Base-by-base conservation (phyloP, 1,140 invertebrate genomes). In the Pogonognathellus flavescens region DNA sequence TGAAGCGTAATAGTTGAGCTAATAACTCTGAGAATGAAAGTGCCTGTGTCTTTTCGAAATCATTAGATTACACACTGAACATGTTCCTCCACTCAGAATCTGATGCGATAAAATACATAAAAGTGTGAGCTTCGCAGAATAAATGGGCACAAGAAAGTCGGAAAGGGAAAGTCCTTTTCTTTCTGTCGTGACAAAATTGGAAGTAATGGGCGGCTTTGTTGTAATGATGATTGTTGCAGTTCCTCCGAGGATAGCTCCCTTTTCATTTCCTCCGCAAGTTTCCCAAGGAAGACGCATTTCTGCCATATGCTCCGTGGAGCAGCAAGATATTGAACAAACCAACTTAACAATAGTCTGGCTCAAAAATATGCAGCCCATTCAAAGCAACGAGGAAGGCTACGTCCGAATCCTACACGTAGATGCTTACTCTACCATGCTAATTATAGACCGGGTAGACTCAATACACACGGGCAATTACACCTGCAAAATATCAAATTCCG, bases 221-320 rank as follows among this genome's bases (percentile, higher is more conserved):
- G 81, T 82, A 60, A 60, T 82, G 81, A 60, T 82, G 81, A 82
- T 49, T 82, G 55, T 93, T 92, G 90, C 91, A 93, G 93, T 93
- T 88, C 93, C 93, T 84, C 93, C 93, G 85, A 91, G 91, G 90
- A 93, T 93, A 88, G 91, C 92, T 90, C 91, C 92, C 83, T 93
- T 93, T 91, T 92, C 90, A 89, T 93, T 93, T 89, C 92, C 93
- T n/a, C 59, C 59, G 5, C 92, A 93, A 89, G 91, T 93, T 86
- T 91, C 92, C 86, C 91, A 92, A 87, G 92, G 93, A 10, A 90
- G 91, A 49, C 89, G 92, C 83, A 91, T 92, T 16, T 91, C 92
- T 88, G 92, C 94, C 55, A 93, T 93, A 18, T 95, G 94, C 90
- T 93, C 92, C 6, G 93, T 95, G 25, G 93, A 93, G 89, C 92